phyloP scores from a whole-genome alignment of 2,113 vertebrate species.

The Progne subis region DNA sequence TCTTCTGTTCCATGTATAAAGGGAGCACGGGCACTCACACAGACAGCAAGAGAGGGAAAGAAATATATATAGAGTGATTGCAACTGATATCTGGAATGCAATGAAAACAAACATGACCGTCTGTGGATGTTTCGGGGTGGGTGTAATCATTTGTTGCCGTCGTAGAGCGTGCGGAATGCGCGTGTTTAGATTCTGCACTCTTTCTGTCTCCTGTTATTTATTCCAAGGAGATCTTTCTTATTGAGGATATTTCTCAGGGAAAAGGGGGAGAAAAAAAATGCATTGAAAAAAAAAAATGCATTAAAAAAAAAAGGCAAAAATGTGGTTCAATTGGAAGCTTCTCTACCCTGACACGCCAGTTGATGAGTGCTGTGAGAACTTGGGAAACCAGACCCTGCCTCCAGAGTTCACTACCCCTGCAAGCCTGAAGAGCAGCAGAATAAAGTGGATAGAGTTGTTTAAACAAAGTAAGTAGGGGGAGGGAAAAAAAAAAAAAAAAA shows the following conservation, averaged over 20 bases:
- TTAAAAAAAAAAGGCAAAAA: background rate
- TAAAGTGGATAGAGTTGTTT: conserved; percentile 30
- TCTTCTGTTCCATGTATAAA: background rate
- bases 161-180: background rate
- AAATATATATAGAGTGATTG: conserved; percentile 19
- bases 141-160: conserved; percentile 8
- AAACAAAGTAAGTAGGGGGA: conserved; percentile 4
- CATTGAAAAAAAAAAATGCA: background rate
- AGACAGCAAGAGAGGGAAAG: background rate
- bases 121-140: conserved; percentile 10
- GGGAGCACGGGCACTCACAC: background rate
- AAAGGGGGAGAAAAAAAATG: rapidly evolving
- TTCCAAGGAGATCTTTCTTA: background rate
- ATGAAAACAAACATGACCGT: conserved; percentile 20
- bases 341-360: background rate
- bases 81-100: conserved; percentile 36
- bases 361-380: conserved; percentile 43
- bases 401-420: background rate
- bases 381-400: background rate
- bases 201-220: background rate
- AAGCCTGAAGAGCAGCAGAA: conserved; percentile 13
- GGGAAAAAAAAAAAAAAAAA: background rate
- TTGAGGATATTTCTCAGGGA: conserved; percentile 23
- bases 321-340: background rate
- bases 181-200: conserved; percentile 11